Base-by-base conservation (phyloP, 2,113 vertebrate species). In the Cavia porcellus region DNA sequence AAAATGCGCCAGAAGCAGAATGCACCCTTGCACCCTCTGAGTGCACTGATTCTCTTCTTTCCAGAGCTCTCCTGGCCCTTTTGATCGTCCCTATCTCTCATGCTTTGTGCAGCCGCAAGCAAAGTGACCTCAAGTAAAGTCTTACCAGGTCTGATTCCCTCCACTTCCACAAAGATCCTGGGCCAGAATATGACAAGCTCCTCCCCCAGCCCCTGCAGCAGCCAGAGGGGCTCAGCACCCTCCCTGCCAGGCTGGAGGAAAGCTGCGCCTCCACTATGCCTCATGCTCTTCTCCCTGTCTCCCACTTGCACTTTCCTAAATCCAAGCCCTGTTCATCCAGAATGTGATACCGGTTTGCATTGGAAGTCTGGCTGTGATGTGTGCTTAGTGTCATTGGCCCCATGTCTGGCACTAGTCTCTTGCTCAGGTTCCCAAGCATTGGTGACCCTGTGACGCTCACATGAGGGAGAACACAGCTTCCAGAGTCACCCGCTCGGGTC, bases 111-210 rank as follows among this genome's bases (percentile, higher is more conserved):
- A 42, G 22, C 86, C 35, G 62, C 47, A 57, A 94, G 80, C 75
- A 94, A 96, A 95, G 45, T 92, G 94, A 97, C 90, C 91, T 79
- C 92, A 96, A 95, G 84, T 96, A 97, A 84, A 94, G 95, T 96
- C 91, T 92, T 82, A 66, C 84, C 70, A 85, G 92, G 92, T 86
- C 75, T 83, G 74, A 90, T 93, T 93, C 90, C 45, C 87, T 92
- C 87, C 61, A 80, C 80, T 15, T 96, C 88, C 83, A 85, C 86
- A 95, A 93, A 96, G 89, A 94, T 95, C 87, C 70, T 38, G 66
- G 77, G 81, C 38, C 72, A 52, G 66, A 74, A 92, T 92, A 92
- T 92, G 95, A 83, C 61, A 77, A 88, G 35, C 59, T 14, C 57
- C 82, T 96, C 84, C 77, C n/a, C 45, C 0, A 57, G 66, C 87